These are phyloP conservation scores for Brachypodius melanocephalos DNA, from an alignment of 2,113 vertebrate genomes.

Conservation along the genomic window DNA sequence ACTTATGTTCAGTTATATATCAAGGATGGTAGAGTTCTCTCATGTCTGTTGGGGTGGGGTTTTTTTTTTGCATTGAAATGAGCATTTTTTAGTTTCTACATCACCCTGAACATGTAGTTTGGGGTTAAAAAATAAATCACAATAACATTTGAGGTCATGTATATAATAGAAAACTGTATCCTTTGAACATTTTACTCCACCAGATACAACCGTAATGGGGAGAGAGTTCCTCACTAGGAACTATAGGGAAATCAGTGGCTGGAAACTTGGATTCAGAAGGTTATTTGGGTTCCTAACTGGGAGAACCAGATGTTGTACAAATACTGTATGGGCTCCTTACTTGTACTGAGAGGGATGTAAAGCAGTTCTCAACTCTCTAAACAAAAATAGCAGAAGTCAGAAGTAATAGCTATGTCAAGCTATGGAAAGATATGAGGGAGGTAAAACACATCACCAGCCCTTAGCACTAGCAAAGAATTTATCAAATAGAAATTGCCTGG, in stretches of 20 bases:
- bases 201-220: neutral
- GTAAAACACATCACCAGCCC: neutral
- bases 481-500: neutral
- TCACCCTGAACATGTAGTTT: neutral
- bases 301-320: neutral
- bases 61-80: neutral
- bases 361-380: neutral
- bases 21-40: neutral
- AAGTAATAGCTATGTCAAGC: neutral
- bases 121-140: neutral
- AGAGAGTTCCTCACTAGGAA: neutral
- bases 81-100: neutral
- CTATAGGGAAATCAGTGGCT: neutral
- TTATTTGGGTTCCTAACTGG: neutral
- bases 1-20: neutral
- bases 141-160: neutral
- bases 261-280: neutral
- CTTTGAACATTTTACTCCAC: neutral
- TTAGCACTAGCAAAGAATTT: neutral
- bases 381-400: neutral
- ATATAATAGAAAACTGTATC: neutral
- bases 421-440: neutral
- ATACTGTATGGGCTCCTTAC: neutral
- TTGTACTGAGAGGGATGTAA: neutral
- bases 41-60: neutral